Base-by-base conservation (phyloP, 2,888 invertebrate genomes). In the Rugalucina vietnamica region DNA sequence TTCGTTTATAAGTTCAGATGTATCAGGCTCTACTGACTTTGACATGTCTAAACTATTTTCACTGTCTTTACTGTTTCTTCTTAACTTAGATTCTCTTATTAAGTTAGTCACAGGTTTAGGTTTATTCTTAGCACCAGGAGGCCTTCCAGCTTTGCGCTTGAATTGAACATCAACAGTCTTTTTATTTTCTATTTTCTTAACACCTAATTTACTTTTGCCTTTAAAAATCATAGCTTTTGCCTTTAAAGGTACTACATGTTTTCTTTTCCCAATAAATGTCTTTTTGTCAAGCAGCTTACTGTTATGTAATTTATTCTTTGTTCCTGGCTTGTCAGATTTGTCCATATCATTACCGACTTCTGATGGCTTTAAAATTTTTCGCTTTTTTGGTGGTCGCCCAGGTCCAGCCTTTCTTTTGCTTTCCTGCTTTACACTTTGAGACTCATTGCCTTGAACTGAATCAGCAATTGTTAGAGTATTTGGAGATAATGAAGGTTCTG, bases 111-210 rank as follows among this genome's bases (percentile, higher is more conserved):
- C n/a, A 29, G 39, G 10, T 29, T 77, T 77, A n/a, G 49, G 77
- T 74, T 84, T 82, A 73, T 79, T 73, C 81, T 84, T 87, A n/a
- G 76, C 32, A 37, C 80, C 57, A 43, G 71, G 79, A 0, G 77
- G 81, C 29, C 77, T 57, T 18, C 76, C 77, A 18, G 21, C 10
- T 34, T 60, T 76, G 21, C 29, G n/a, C n/a, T n/a, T n/a, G n/a
- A n/a, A n/a, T n/a, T n/a, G n/a, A n/a, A n/a, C n/a, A 18, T 43
- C 43, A 43, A 43, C 43, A 8, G 34, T 12, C 12, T 10, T 34
- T 34, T 3, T 3, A 10, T 65, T 65, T 32, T 24, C 65, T 34
- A 34, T 4, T 34, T 32, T 32, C 5, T 18, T 65, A 2, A 34
- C 18, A 65, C 21, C 21, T 65, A 65, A 8, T 12, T 18, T 43